Base-by-base conservation (phyloP, 2,797 vertebrate species). In the Enteromius treurensis region DNA sequence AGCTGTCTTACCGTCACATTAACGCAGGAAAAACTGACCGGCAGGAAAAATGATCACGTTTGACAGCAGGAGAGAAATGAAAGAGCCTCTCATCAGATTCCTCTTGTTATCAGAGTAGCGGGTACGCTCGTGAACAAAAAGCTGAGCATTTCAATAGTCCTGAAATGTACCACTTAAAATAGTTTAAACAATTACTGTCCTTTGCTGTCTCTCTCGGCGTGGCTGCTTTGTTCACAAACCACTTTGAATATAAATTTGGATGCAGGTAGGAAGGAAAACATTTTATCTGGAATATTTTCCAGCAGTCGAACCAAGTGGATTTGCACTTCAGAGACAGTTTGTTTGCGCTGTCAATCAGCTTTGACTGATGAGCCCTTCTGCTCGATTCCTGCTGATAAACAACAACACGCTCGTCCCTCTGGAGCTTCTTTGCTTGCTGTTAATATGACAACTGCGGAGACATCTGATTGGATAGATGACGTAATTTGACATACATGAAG, bases 341-440 rank as follows among this genome's bases (percentile, higher is more conserved):
- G 70, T 62, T 75, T 40, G 79, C 81, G 85, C 74, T 69, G 74
- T 65, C 82, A 62, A 73, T 84, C 85, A 78, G 7, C 58, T 69
- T 40, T 78, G 74, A 77, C 55, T 73, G 82, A 84, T 60, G 65
- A 77, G 80, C 45, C 40, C 42, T 64, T 49, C 26, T 77, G 42
- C 82, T 47, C n/a, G 60, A 69, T 67, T 69, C 37, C 74, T 29
- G 45, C 47, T 37, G 74, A 81, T 64, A 81, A 86, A 84, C 78
- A 80, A 49, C 15, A 55, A 70, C 77, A 45, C 1, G 1, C 67
- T 53, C 15, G 55, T 86, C 82, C 65, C 65, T 67, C 81, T 65
- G 64, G 49, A 80, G 71, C 40, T 81, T 70, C 53, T 80, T 68
- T 49, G 45, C 60, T 80, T 49, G 58, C 62, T 37, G 62, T 77